phyloP scores from a whole-genome alignment of 2,888 invertebrate genomes.

The Monochamus alternatus region DNA sequence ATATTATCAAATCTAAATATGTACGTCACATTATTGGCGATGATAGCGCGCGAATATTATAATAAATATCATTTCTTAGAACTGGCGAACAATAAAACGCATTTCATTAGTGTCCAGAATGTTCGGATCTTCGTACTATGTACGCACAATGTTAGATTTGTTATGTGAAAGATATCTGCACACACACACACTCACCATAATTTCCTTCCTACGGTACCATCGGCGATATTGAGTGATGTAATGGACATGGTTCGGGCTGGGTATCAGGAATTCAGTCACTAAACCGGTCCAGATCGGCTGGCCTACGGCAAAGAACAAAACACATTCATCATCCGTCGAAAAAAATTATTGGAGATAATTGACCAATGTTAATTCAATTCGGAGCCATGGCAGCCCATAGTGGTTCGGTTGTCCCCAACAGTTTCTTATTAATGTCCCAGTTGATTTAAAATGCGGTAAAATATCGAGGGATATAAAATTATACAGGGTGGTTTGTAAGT shows the following conservation, averaged over 20 bases:
- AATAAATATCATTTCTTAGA: too few species aligned
- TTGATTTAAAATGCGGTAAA: too few species aligned
- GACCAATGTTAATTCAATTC: neutral
- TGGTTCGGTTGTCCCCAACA: neutral
- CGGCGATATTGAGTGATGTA: slow-evolving; percentile 63
- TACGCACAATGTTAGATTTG: too few species aligned
- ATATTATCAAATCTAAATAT: too few species aligned
- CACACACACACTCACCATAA: slow-evolving; percentile 55
- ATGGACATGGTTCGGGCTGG: slow-evolving; percentile 58
- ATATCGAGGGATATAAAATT: neutral
- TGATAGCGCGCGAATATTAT: too few species aligned
- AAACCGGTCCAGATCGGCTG: slow-evolving; percentile 9
- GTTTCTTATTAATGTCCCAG: neutral
- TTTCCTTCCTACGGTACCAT: slow-evolving; percentile 61
- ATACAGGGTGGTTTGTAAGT: too few species aligned
- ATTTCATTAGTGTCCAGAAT: too few species aligned
- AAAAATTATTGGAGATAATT: slow-evolving; percentile 17
- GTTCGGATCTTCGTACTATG: too few species aligned
- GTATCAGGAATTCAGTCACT: neutral
- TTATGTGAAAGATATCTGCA: neutral
- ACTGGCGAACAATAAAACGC: too few species aligned
- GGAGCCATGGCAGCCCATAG: neutral
- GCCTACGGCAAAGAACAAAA: slow-evolving; percentile 17
- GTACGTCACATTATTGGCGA: too few species aligned
- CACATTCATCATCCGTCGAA: slow-evolving; percentile 5